These are phyloP conservation scores for Heptranchias perlo DNA, from an alignment of 2,113 vertebrate species.

Conservation along the genomic window DNA sequence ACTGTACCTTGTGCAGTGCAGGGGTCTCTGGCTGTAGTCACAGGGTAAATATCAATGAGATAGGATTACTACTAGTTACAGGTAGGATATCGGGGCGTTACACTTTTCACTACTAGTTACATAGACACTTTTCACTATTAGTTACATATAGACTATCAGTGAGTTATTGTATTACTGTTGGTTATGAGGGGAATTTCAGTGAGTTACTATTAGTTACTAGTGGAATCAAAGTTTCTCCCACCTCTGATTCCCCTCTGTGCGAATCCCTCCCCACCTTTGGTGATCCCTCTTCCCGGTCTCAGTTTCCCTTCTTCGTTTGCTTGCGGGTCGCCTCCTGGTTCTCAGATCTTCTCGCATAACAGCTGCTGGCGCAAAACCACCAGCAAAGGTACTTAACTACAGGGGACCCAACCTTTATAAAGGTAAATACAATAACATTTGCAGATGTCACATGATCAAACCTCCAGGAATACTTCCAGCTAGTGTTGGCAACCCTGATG, in stretches of 20 bases:
- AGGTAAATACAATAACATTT: neutral
- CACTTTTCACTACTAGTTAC: too few relatives aligned
- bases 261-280: neutral
- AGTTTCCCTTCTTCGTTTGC: neutral
- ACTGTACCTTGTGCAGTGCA: too few relatives aligned
- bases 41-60: neutral
- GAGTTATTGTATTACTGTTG: neutral
- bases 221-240: neutral
- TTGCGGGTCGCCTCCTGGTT: neutral
- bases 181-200: neutral
- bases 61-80: neutral
- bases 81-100: neutral
- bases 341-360: neutral
- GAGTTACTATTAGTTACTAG: neutral
- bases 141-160: neutral
- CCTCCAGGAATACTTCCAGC: neutral
- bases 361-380: neutral
- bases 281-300: neutral
- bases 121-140: too few relatives aligned
- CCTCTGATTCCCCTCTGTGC: neutral
- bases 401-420: too few relatives aligned
- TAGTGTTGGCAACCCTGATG: neutral
- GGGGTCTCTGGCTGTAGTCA: too few relatives aligned
- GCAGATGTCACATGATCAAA: neutral
- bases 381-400: neutral